Base-by-base conservation (phyloP, 2,113 vertebrate species). In the Dasypus novemcinctus region DNA sequence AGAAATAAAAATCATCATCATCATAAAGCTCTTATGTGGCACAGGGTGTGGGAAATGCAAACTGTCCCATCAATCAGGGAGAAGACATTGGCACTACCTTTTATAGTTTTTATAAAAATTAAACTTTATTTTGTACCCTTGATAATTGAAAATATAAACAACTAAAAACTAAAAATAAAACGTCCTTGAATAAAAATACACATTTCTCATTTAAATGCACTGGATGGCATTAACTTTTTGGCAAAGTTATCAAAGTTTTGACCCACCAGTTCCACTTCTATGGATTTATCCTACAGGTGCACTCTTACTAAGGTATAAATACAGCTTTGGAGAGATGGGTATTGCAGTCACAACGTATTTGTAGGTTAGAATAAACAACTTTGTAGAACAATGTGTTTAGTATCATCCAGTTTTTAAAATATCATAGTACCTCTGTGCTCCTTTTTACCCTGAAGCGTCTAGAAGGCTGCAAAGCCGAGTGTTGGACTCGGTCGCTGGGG, bases 401-500 rank as follows among this genome's bases (percentile, higher is more conserved):
- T 9, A 6, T 29, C 82, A 64, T 25, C 31, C 90, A 31, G 13
- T 43, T 66, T 46, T 21, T 23, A n/a, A 76, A 54, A 57, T 3
- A 7, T 4, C 2, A 0, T 7, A 2, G 15, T 38, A 4, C 66
- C 5, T 14, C 31, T 5, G 7, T n/a, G 64, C 79, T 18, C 29
- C 0, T 33, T 10, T 74, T 21, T 61, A 18, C 18, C 4, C n/a
- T 27, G 33, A 71, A 11, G 4, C 17, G 27, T 38, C 5, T 31
- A 33, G 38, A 69, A 43, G 59, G 21, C 57, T 52, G 59, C 7
- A 20, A 2, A 14, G 4, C 66, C 1, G 5, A 2, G 9, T 59
- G 46, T 57, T 52, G 78, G 13, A 25, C 64, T 52, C 5, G 11
- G 54, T 43, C 36, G 66, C 71, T 18, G 20, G 4, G 36, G 91